Conservation (phyloP, 2,888 invertebrate species). For the Timema podura region DNA sequence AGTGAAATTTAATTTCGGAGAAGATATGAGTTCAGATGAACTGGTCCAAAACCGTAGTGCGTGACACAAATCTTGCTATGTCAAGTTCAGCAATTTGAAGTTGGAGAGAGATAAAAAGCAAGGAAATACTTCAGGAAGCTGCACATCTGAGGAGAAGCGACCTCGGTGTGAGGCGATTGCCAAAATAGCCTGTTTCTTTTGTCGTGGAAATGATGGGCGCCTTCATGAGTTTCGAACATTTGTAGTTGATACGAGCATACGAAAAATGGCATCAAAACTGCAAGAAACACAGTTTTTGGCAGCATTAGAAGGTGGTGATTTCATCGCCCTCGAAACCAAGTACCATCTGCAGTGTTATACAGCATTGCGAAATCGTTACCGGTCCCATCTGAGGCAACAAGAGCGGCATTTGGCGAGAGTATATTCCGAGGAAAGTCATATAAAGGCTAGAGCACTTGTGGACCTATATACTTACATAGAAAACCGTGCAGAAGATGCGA, state of each 20-base stretch:
- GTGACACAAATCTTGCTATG: neutral
- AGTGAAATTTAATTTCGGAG: too few relatives aligned
- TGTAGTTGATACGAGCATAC: neutral
- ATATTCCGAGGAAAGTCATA: slow-evolving; percentile 19
- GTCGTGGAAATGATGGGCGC: neutral
- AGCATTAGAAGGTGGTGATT: neutral
- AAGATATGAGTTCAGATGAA: too few relatives aligned
- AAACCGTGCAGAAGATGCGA: slow-evolving; percentile 17
- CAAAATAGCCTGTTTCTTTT: neutral
- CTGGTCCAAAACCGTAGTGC: too few relatives aligned
- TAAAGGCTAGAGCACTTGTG: slow-evolving; percentile 25
- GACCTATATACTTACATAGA: slow-evolving; percentile 23
- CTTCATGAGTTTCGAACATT: neutral
- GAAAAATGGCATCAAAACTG: neutral
- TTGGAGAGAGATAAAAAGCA: neutral
- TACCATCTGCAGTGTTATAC: neutral
- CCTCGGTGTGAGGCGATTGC: neutral
- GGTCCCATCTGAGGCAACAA: neutral
- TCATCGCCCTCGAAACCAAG: neutral
- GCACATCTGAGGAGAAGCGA: slow-evolving; percentile 3
- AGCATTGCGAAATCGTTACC: slow-evolving; percentile 2
- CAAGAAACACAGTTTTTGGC: neutral
- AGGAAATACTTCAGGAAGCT: neutral
- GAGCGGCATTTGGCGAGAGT: slow-evolving; percentile 12
- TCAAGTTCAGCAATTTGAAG: neutral